These are phyloP conservation scores for Protodeltote pygarga DNA, from an alignment of 2,888 invertebrate genomes.

Conservation along the genomic window DNA sequence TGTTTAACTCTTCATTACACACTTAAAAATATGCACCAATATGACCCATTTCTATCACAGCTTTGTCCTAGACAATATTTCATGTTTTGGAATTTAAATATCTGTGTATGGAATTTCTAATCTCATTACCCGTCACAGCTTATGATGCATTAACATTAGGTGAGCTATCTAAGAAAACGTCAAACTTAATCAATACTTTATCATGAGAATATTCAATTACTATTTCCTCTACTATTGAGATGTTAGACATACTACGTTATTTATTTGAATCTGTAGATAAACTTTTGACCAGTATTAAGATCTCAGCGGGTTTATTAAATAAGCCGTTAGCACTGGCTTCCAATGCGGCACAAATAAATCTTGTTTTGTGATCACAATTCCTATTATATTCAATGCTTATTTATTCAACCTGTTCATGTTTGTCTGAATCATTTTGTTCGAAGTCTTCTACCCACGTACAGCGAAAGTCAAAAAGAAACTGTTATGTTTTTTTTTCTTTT, in stretches of 20 bases:
- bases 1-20: not conserved
- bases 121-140: slow-evolving; percentile 3
- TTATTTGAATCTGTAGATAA: slow-evolving; percentile 31
- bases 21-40: too few species aligned
- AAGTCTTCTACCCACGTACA: slow-evolving; percentile 63
- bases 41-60: too few species aligned
- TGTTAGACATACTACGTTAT: slow-evolving; percentile 23
- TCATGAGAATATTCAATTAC: slow-evolving; percentile 20
- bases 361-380: slow-evolving; percentile 39
- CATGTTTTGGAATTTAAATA: too few species aligned
- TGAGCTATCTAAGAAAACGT: slow-evolving; percentile 22
- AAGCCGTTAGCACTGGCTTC: slow-evolving; percentile 36
- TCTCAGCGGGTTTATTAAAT: slow-evolving; percentile 38
- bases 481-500: slow-evolving; percentile 59
- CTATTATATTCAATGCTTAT: slow-evolving; percentile 54
- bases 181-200: slow-evolving; percentile 19
- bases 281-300: slow-evolving; percentile 29
- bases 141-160: slow-evolving; percentile 12
- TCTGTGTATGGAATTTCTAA: too few species aligned
- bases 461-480: slow-evolving; percentile 62
- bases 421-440: slow-evolving; percentile 70
- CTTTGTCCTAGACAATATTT: too few species aligned
- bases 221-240: slow-evolving; percentile 32
- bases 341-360: slow-evolving; percentile 43
- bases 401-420: slow-evolving; percentile 79